Conservation (phyloP, 2,113 vertebrate genomes). For the Coreoperca whiteheadi region DNA sequence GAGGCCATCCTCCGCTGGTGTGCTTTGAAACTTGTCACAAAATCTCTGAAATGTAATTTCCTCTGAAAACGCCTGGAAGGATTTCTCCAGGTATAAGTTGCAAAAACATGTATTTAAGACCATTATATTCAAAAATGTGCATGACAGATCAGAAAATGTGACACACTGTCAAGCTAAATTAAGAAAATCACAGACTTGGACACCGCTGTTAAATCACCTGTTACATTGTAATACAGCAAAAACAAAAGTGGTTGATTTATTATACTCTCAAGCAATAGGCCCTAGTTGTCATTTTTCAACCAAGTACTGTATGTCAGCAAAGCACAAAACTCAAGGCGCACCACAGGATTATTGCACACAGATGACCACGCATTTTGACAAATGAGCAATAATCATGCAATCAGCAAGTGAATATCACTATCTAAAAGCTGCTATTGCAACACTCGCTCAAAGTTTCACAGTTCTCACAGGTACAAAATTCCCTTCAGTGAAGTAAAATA, state of each 20-base stretch:
- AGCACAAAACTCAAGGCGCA: neutral
- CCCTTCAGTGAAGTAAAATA: conserved; percentile 49
- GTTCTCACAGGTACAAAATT: conserved; percentile 32
- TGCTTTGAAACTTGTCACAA: conserved; percentile 47
- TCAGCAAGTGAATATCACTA: conserved; percentile 2
- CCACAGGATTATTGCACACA: neutral
- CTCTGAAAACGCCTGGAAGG: conserved; percentile 2
- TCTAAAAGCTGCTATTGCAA: conserved; percentile 13
- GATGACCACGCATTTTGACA: conserved; percentile 1
- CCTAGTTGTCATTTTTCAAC: conserved; percentile 12
- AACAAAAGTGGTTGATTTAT: neutral
- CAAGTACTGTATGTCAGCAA: neutral
- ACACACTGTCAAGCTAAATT: neutral
- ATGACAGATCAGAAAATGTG: neutral
- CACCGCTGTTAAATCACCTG: neutral
- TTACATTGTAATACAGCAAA: neutral
- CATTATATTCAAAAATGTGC: neutral
- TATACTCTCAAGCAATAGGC: neutral
- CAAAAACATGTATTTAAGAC: conserved; percentile 3
- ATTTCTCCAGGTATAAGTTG: neutral
- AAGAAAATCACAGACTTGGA: neutral
- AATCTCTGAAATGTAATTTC: conserved; percentile 42
- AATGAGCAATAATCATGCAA: conserved; percentile 34
- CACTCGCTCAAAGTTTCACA: conserved; percentile 12
- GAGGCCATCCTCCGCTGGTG: conserved; percentile 33